A percentile compares a stretch with the other conserved stretches of the same genome.
Evolutionary conservation across 2,888 invertebrate species (phyloP).

Genomic region (Zaprionus bogoriensis): DNA sequence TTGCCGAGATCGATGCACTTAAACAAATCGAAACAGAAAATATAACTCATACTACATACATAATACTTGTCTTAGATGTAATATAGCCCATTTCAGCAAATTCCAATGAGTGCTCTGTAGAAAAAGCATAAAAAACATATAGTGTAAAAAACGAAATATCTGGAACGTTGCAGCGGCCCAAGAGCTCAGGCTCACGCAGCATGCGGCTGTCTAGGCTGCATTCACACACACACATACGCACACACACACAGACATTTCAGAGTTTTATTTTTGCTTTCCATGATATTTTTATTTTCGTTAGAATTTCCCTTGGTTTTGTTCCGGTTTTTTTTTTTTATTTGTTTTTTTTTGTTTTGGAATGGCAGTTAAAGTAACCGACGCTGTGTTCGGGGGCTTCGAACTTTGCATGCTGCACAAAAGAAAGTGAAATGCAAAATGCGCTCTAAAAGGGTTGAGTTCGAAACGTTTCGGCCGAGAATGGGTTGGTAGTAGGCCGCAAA

Average conservation of each 20-base stretch:
- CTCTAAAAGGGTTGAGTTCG: background rate
- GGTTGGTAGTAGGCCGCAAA: background rate
- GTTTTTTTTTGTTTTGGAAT: too few relatives aligned
- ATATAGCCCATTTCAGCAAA: background rate
- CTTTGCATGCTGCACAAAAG: slow-evolving; percentile 65
- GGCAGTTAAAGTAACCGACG: slow-evolving; percentile 57
- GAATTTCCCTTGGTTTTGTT: slow-evolving; percentile 23
- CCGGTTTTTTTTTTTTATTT: slow-evolving; percentile 13
- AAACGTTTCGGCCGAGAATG: background rate
- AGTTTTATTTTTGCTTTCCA: slow-evolving; percentile 29
- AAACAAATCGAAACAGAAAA: too few relatives aligned
- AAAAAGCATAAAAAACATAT: slow-evolving; percentile 29
- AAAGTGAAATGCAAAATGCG: slow-evolving; percentile 63
- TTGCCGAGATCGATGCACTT: background rate
- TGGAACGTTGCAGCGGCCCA: slow-evolving; percentile 47
- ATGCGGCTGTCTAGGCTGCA: slow-evolving; percentile 39
- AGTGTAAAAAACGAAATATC: slow-evolving; percentile 38
- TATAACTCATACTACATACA: too few relatives aligned
- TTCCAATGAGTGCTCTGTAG: background rate
- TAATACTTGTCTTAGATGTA: too few relatives aligned
- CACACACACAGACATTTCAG: slow-evolving; percentile 14
- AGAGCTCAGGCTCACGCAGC: slow-evolving; percentile 13
- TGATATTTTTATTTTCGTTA: slow-evolving; percentile 19
- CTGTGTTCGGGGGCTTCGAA: slow-evolving; percentile 61
- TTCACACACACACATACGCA: slow-evolving; percentile 6